Conservation (phyloP, 2,113 vertebrate species). For the Nyctereutes procyonoides region DNA sequence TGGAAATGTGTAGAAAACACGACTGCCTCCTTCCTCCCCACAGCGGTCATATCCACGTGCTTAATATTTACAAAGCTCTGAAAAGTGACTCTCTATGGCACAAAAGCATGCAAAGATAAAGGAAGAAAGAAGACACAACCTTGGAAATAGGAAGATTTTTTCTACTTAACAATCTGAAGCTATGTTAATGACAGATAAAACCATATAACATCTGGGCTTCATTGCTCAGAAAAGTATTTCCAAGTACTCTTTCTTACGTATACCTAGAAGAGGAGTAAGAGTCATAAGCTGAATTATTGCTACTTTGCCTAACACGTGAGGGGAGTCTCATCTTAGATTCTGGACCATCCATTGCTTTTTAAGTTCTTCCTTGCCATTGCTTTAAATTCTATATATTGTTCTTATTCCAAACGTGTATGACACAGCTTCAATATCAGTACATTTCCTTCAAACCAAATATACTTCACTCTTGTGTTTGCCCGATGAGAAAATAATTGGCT, state of each 20-base stretch:
- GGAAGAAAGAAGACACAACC: neutral
- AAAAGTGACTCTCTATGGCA: neutral
- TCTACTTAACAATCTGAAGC: neutral
- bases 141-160: neutral
- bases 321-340: neutral
- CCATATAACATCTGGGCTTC: neutral
- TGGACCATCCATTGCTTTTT: neutral
- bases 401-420: neutral
- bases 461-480: neutral
- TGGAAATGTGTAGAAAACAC: neutral
- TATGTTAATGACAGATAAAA: neutral
- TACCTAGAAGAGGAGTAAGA: neutral
- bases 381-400: neutral
- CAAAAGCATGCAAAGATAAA: neutral
- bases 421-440: neutral
- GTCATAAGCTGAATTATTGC: neutral
- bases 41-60: neutral
- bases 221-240: neutral
- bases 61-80: neutral
- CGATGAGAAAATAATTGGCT: slow-evolving; percentile 2
- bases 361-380: neutral
- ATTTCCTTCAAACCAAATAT: neutral
- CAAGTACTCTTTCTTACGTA: neutral
- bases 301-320: slow-evolving; percentile 23
- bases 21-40: neutral